Evolutionary conservation across 2,888 invertebrate genomes (phyloP), one percentile per base, ranked within the genome.

Genomic region (Bombylius discolor): DNA sequence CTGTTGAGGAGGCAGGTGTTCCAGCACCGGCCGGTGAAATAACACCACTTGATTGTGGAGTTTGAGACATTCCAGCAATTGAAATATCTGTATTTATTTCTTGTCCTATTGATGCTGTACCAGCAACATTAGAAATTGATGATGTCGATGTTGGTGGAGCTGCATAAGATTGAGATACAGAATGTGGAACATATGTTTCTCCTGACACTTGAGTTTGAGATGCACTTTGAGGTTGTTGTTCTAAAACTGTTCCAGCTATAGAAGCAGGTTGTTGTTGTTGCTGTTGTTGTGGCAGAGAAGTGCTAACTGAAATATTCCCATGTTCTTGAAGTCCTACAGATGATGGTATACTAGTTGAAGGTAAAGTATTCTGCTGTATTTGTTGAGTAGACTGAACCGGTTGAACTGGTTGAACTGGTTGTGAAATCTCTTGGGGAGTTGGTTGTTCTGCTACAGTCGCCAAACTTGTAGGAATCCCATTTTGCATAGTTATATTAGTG

Each of bases 401-500:
- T 63, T 62, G 53, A 63, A 65, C 50, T 59, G 62, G 53, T 56
- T 58, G 39, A 12, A 32, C 1, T 6, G 45, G 8, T 42, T 34
- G 47, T 58, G 65, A 57, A 59, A 65, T 52, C 60, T 64, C 63
- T 59, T 67, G 62, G 4, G 31, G 48, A 31, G 53, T 32, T 33
- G 44, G 47, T 8, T 32, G 53, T 45, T 54, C 49, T 14, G 53
- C 11, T 34, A 31, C 13, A 31, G 53, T 47, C 55, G 50, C 48
- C 42, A 60, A 52, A 51, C 58, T 58, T 49, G 58, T 51, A 39
- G 55, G 58, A 56, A 60, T 58, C 47, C 65, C 66, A 56, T 66
- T 68, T 59, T 67, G 67, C 53, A 66, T 64, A 47, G 62, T 64
- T 32, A 69, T 60, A 56, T 65, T 67, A 34, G 64, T 62, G 32